Evolutionary conservation across 2,797 vertebrate genomes (phyloP), one percentile per base, ranked within the genome.

Genomic region (Chelidonichthys spinosus): DNA sequence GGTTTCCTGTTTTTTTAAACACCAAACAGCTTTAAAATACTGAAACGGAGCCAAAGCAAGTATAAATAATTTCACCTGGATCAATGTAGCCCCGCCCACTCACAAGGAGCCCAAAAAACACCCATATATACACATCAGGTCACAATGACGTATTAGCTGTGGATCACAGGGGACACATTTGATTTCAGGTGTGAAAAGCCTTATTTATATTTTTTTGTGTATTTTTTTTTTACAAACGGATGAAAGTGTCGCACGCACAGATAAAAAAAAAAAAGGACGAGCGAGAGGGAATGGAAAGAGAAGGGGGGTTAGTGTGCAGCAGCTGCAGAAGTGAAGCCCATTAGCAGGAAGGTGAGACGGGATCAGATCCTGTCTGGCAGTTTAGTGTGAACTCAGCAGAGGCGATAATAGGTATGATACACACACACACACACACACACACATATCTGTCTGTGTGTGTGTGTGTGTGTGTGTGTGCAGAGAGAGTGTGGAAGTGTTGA

Each of bases 221-320:
- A 5, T 6, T 47, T 25, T 4, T 54, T 46, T 69, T 60, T 9
- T 58, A 71, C 63, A 59, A 33, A 62, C 70, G 59, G 55, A 11
- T 44, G 25, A 39, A n/a, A 68, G 32, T 66, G 62, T 63, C 47
- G 9, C 59, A 15, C 56, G 17, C 54, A n/a, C 14, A 55, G 68
- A 78, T 49, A 49, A 33, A 81, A 43, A n/a, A 78, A 44, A 49
- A 33, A 81, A 56, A 17, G 53, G 42, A 5, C 18, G 6, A 58
- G 11, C 69, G 82, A 89, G 82, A 89, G 88, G 14, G 42, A 84
- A 76, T 71, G 86, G 85, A 87, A 84, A 84, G 69, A 56, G 55
- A 52, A 1, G 33, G n/a, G 62, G 63, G 56, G 2, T 65, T 5
- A 3, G 46, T 11, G 63, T 43, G 72, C 76, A 76, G 2, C 71